Percentiles rank a stretch among this genome's conserved stretches.
phyloP scores from a whole-genome alignment of 2,113 vertebrate species.

The Nerophis lumbriciformis region DNA sequence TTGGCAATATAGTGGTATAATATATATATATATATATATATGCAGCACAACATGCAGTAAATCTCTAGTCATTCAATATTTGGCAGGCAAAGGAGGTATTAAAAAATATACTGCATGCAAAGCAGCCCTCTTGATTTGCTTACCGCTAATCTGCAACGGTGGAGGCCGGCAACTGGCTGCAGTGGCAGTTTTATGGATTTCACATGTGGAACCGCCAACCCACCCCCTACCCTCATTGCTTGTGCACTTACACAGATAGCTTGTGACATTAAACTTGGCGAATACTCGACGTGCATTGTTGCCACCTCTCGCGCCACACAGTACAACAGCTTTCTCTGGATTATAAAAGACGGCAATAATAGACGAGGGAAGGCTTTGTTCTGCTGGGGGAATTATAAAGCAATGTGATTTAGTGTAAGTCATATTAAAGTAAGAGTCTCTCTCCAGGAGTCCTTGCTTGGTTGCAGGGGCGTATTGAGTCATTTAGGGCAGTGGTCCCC shows the following conservation, averaged over 20 bases:
- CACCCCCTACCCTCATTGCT: conserved; percentile 29
- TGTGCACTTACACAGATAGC: conserved; percentile 43
- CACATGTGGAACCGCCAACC: conserved; percentile 2
- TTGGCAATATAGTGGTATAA: no score
- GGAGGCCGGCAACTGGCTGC: conserved; percentile 3
- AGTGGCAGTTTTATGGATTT: conserved; percentile 46
- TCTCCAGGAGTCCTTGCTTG: neutral
- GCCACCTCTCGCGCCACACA: neutral
- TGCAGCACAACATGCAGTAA: neutral
- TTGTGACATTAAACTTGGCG: conserved; percentile 6
- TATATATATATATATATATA: no score
- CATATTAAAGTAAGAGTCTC: neutral
- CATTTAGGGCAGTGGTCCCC: no score
- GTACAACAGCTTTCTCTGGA: neutral
- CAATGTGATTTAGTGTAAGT: neutral
- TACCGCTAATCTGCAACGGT: conserved; percentile 8
- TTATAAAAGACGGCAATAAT: neutral
- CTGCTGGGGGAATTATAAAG: conserved; percentile 1
- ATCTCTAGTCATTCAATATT: neutral
- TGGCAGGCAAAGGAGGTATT: conserved; percentile 8
- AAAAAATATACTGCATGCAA: neutral
- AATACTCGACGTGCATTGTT: neutral
- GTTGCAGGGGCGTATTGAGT: no score
- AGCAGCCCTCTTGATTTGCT: conserved; percentile 19
- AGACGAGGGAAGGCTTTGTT: neutral